phyloP scores from a whole-genome alignment of 1,140 invertebrate genomes.

The Myzus persicae region DNA sequence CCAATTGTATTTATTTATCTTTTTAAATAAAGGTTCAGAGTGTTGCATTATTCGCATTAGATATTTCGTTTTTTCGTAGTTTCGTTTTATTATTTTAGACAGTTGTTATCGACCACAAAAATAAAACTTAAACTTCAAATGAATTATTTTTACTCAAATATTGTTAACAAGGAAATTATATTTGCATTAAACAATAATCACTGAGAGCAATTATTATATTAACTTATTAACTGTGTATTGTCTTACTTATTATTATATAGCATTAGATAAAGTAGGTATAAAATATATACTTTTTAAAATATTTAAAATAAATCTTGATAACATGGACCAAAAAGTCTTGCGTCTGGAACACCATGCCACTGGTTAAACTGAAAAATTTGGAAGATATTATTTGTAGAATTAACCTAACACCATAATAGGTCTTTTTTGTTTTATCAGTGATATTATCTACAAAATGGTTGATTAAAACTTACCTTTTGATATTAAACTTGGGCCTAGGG shows the following conservation, averaged over 20 bases:
- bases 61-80: background rate
- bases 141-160: background rate
- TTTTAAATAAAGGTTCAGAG: background rate
- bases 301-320: background rate
- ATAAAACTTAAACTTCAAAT: background rate
- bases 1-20: background rate
- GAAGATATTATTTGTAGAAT: conserved; percentile 25
- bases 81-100: background rate
- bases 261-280: too few relatives aligned
- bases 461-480: background rate
- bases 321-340: background rate
- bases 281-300: too few relatives aligned
- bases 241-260: too few relatives aligned
- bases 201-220: too few relatives aligned
- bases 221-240: too few relatives aligned
- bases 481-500: too few relatives aligned
- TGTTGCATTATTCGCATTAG: background rate
- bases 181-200: too few relatives aligned
- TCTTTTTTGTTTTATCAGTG: background rate
- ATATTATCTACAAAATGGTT: background rate
- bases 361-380: conserved; percentile 21
- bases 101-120: background rate
- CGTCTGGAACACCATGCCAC: background rate
- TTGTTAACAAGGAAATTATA: too few relatives aligned
- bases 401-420: too few relatives aligned